These are phyloP conservation scores for Cactoblastis cactorum DNA, from an alignment of 2,888 invertebrate species.

Conservation along the genomic window DNA sequence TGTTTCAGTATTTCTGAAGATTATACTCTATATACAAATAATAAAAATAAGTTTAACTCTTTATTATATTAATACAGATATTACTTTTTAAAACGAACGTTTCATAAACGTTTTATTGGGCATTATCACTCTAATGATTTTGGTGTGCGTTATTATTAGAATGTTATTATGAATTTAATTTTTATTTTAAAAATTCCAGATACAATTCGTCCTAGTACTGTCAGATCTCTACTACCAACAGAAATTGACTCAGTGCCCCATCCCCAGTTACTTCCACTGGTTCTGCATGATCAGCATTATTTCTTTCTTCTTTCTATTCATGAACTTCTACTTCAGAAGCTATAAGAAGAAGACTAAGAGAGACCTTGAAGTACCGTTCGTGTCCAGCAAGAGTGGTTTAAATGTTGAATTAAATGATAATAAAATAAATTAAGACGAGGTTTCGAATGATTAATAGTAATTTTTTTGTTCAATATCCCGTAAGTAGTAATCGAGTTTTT, in stretches of 20 bases:
- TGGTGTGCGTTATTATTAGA: no score
- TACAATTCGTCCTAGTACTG: slow-evolving; percentile 63
- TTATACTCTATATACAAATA: no score
- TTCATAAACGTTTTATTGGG: no score
- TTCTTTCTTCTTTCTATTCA: slow-evolving; percentile 82
- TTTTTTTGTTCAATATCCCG: no score
- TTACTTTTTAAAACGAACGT: no score
- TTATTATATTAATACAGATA: no score
- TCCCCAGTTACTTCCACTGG: slow-evolving; percentile 74
- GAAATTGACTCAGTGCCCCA: slow-evolving; percentile 58
- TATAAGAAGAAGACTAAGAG: slow-evolving; percentile 39
- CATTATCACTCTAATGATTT: no score
- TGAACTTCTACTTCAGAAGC: slow-evolving; percentile 79
- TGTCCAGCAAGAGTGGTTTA: not conserved
- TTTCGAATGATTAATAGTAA: no score
- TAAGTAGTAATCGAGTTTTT: no score
- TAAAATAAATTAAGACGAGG: not conserved
- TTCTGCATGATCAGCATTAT: slow-evolving; percentile 77
- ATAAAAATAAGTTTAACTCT: no score
- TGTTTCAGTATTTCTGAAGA: no score
- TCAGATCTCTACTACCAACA: slow-evolving; percentile 62
- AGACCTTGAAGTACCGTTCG: slow-evolving; percentile 8
- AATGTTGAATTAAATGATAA: not conserved
- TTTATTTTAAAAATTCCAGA: slow-evolving; percentile 36
- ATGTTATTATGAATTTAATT: no score